Conservation (phyloP, 2,113 vertebrate genomes). For the Ciconia boyciana region DNA sequence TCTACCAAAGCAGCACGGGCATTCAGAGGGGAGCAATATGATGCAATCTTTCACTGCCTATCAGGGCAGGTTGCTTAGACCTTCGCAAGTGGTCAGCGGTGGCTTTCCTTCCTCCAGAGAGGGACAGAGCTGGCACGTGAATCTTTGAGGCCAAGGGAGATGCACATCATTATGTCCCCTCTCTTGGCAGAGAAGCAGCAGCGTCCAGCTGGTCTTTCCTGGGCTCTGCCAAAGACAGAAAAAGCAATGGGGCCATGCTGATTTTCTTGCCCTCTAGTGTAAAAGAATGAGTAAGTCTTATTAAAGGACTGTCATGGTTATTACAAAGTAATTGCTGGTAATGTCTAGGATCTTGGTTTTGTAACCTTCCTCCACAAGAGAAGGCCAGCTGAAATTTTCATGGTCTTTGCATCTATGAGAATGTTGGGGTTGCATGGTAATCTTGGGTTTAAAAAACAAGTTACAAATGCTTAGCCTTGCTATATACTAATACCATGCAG, state of each 20-base stretch:
- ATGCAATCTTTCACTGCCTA: background rate
- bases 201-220: background rate
- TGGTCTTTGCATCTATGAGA: background rate
- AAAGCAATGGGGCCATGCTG: background rate
- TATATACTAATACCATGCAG: background rate
- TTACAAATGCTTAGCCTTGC: background rate
- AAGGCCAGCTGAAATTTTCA: background rate
- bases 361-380: background rate
- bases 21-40: background rate
- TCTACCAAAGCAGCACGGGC: background rate
- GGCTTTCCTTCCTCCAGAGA: background rate
- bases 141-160: fast-evolving
- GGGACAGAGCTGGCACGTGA: background rate
- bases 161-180: fast-evolving
- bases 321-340: background rate
- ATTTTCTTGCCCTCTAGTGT: background rate
- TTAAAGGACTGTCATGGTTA: background rate
- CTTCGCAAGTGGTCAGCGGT: background rate
- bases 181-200: background rate
- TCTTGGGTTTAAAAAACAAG: background rate
- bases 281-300: background rate
- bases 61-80: background rate
- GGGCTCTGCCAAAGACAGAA: background rate
- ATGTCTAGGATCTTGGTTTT: background rate
- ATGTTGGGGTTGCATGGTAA: background rate